Evolutionary conservation across 2,888 invertebrate species (phyloP).

Genomic region (Cryptocheilus praepositus): DNA sequence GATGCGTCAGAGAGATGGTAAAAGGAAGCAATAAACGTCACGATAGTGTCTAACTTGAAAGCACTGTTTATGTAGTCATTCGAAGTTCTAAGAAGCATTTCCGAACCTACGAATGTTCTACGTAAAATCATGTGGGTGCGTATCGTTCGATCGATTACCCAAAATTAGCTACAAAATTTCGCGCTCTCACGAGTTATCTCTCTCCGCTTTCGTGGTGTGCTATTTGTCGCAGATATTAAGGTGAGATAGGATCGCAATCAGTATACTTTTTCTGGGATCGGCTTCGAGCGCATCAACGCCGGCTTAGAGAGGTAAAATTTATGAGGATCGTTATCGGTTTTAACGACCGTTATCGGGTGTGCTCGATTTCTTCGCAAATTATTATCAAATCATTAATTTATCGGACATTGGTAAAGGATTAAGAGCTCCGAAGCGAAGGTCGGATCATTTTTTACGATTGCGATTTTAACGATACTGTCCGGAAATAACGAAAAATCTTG

Average conservation of each 20-base stretch:
- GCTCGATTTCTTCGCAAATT: constrained; percentile 32
- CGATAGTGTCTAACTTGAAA: too few species aligned
- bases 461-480: background rate
- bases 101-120: too few species aligned
- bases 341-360: constrained; percentile 30
- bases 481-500: too few species aligned
- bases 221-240: constrained; percentile 28
- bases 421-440: constrained; percentile 23
- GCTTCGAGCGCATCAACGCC: constrained; percentile 20
- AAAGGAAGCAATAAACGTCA: too few species aligned
- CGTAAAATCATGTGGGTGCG: too few species aligned
- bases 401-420: constrained; percentile 19
- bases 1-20: too few species aligned
- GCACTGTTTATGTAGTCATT: too few species aligned
- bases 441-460: constrained; percentile 16
- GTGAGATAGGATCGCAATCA: constrained; percentile 29
- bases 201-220: background rate
- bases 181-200: too few species aligned
- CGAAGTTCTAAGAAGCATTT: too few species aligned
- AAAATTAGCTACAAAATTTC: too few species aligned
- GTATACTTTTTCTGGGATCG: constrained; percentile 33
- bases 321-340: constrained; percentile 34
- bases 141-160: too few species aligned
- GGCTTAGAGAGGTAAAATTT: constrained; percentile 26
- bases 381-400: constrained; percentile 40